phyloP scores from a whole-genome alignment of 2,888 invertebrate genomes.

The Belgica antarctica region DNA sequence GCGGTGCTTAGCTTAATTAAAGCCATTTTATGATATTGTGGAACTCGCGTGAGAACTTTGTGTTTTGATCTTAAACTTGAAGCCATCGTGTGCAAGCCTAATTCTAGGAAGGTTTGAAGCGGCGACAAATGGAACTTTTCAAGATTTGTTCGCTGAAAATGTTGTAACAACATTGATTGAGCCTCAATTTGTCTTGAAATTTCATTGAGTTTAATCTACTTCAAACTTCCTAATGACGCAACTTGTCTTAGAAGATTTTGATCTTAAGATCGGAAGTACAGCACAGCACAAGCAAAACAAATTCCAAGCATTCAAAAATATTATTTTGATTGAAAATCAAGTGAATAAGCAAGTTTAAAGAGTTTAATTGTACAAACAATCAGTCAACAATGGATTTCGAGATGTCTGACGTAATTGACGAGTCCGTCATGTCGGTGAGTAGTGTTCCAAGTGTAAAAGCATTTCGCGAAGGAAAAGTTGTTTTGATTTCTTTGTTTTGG shows the following conservation, averaged over 20 bases:
- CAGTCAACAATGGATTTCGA: conserved; percentile 51
- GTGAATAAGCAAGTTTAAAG: not conserved
- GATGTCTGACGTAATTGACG: conserved; percentile 53
- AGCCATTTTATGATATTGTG: not conserved
- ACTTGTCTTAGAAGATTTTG: too few relatives aligned
- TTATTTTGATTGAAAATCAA: too few relatives aligned
- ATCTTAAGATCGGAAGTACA: not conserved
- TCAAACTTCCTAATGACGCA: too few relatives aligned
- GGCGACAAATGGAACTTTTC: not conserved
- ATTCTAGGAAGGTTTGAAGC: not conserved
- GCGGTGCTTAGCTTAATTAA: not conserved
- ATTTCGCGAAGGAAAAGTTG: conserved; percentile 11
- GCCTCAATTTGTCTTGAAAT: too few relatives aligned
- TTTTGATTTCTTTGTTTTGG: conserved; percentile 32
- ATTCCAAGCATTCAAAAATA: not conserved
- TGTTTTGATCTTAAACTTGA: too few relatives aligned
- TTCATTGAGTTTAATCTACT: too few relatives aligned
- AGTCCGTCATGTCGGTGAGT: conserved; percentile 51
- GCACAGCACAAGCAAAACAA: not conserved
- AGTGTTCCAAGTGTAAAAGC: not conserved
- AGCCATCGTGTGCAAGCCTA: too few relatives aligned
- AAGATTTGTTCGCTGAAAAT: too few relatives aligned
- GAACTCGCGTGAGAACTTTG: not conserved
- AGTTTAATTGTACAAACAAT: not conserved
- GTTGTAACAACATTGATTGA: too few relatives aligned